Evolutionary conservation across 2,888 invertebrate species (phyloP).

Genomic region (Philhelius pedissequus): DNA sequence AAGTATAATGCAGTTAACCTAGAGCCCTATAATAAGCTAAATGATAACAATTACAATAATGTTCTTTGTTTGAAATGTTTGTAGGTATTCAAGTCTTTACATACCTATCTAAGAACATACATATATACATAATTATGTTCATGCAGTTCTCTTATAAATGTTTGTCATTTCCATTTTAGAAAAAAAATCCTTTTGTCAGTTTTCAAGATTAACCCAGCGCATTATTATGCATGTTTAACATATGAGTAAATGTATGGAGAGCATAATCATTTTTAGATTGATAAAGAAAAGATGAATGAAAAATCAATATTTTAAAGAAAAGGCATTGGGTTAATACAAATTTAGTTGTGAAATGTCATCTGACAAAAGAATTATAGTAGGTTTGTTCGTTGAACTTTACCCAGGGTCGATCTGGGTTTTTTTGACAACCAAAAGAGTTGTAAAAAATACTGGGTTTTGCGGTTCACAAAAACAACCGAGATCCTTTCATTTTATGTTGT

Average conservation of each 20-base stretch:
- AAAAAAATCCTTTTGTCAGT: neutral
- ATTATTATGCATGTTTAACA: neutral
- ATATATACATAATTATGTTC: neutral
- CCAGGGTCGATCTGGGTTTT: too few species aligned
- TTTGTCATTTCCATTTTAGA: neutral
- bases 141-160: neutral
- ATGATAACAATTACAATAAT: conserved; percentile 22
- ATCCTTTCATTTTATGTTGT: too few species aligned
- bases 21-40: conserved; percentile 20
- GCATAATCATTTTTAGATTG: conserved; percentile 1
- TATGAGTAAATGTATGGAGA: too few species aligned
- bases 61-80: neutral
- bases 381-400: too few species aligned
- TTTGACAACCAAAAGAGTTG: too few species aligned
- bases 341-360: neutral
- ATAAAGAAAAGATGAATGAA: neutral
- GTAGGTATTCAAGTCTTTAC: neutral
- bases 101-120: too few species aligned
- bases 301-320: neutral
- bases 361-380: too few species aligned
- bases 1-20: conserved; percentile 15
- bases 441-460: too few species aligned
- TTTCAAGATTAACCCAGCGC: neutral
- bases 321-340: neutral
- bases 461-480: too few species aligned